These are phyloP conservation scores for Leptopilina boulardi DNA, from an alignment of 1,140 invertebrate genomes.

Conservation along the genomic window DNA sequence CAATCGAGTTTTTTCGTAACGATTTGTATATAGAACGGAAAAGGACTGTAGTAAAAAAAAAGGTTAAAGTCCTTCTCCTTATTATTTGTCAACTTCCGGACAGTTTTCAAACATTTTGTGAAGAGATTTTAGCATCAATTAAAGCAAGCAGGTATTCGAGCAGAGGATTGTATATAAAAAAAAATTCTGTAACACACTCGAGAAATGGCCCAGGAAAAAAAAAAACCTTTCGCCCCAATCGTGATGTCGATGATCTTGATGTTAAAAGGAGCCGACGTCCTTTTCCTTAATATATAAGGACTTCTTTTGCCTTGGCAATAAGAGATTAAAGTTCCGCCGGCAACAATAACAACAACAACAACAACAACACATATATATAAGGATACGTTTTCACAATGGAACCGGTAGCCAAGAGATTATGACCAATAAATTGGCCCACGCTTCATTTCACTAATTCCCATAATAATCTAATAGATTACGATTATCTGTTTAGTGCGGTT, in stretches of 20 bases:
- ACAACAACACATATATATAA: constrained; percentile 63
- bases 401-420: constrained; percentile 70
- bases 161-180: constrained; percentile 47
- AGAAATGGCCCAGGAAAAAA: constrained; percentile 42
- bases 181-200: constrained; percentile 16
- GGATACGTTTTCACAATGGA: constrained; percentile 57
- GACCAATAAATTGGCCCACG: constrained; percentile 74
- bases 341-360: constrained; percentile 52
- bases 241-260: constrained; percentile 54
- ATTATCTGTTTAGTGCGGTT: constrained; percentile 75
- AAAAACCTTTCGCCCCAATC: constrained; percentile 45
- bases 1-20: not conserved
- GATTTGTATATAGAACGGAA: not conserved
- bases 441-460: constrained; percentile 75
- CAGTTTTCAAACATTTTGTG: too few species aligned
- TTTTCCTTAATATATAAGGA: constrained; percentile 49
- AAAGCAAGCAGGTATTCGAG: constrained; percentile 62
- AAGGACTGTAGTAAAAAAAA: constrained; percentile 34
- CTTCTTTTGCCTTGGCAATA: constrained; percentile 49
- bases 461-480: constrained; percentile 77
- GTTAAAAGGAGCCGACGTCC: constrained; percentile 66
- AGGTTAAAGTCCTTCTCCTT: constrained; percentile 50
- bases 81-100: constrained; percentile 54
- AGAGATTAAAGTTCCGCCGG: constrained; percentile 66
- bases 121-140: constrained; percentile 65